These are phyloP conservation scores for Eristalis pertinax DNA, from an alignment of 2,888 invertebrate genomes.

Conservation along the genomic window DNA sequence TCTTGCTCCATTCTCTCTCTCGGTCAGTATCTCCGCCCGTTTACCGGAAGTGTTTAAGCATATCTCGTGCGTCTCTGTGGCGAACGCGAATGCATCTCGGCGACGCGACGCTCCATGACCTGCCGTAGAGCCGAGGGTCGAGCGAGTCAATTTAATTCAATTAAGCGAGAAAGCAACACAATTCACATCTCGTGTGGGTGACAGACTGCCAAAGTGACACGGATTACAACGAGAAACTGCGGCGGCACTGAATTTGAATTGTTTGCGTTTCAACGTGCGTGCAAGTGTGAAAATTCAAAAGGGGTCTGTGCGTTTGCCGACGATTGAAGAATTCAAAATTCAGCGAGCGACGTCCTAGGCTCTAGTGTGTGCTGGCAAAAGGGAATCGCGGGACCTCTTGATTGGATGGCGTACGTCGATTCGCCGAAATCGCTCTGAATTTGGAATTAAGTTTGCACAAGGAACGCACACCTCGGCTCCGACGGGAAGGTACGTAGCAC, in stretches of 20 bases:
- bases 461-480: not conserved
- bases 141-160: slow-evolving; percentile 42
- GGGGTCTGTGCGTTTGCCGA: too few species aligned
- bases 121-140: not conserved
- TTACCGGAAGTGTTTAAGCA: slow-evolving; percentile 21
- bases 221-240: not conserved
- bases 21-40: not conserved
- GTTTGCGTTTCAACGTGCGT: not conserved
- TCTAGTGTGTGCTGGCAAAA: not conserved
- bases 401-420: slow-evolving; percentile 5
- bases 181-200: slow-evolving; percentile 18
- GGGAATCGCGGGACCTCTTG: not conserved
- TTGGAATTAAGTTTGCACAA: slow-evolving; percentile 34
- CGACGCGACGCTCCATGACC: not conserved
- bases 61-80: not conserved
- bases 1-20: not conserved
- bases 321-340: not conserved
- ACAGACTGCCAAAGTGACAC: slow-evolving; percentile 24
- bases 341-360: not conserved
- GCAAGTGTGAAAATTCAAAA: not conserved
- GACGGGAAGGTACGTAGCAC: slow-evolving; percentile 13
- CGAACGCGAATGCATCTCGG: too few species aligned
- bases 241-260: not conserved
- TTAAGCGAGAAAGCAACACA: not conserved
- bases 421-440: slow-evolving; percentile 5